A percentile compares a stretch with the other conserved stretches of the same genome.
Conservation (phyloP, 2,797 vertebrate species). For the Gymnodraco acuticeps region DNA sequence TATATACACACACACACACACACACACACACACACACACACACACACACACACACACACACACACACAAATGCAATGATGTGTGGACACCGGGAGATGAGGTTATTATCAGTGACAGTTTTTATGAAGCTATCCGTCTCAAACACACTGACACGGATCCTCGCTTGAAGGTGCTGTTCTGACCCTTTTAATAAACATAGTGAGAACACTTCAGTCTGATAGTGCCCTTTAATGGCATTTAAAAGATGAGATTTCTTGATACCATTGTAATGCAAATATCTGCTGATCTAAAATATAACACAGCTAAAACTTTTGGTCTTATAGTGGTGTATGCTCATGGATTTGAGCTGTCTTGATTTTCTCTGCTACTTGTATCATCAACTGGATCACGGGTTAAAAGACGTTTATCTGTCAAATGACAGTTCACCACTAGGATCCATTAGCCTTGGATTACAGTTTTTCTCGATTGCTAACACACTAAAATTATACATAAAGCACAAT, state of each 20-base stretch:
- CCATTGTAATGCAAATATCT: not conserved
- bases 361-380: not conserved
- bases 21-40: not conserved
- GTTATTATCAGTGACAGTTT: slow-evolving; percentile 8
- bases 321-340: not conserved
- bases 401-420: too few relatives aligned
- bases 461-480: too few relatives aligned
- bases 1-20: not conserved
- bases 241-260: not conserved
- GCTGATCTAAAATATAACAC: not conserved
- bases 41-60: too few relatives aligned
- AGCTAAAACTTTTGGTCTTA: not conserved
- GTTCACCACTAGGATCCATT: too few relatives aligned
- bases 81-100: not conserved
- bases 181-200: not conserved
- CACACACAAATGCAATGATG: not conserved
- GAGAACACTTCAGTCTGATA: not conserved
- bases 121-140: slow-evolving; percentile 9
- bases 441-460: too few relatives aligned
- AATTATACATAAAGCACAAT: too few relatives aligned
- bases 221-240: not conserved
- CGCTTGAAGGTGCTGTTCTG: not conserved
- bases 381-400: not conserved
- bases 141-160: not conserved
- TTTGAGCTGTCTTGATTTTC: not conserved